Base-by-base conservation (phyloP, 2,888 invertebrate genomes). In the Julus scanicus region DNA sequence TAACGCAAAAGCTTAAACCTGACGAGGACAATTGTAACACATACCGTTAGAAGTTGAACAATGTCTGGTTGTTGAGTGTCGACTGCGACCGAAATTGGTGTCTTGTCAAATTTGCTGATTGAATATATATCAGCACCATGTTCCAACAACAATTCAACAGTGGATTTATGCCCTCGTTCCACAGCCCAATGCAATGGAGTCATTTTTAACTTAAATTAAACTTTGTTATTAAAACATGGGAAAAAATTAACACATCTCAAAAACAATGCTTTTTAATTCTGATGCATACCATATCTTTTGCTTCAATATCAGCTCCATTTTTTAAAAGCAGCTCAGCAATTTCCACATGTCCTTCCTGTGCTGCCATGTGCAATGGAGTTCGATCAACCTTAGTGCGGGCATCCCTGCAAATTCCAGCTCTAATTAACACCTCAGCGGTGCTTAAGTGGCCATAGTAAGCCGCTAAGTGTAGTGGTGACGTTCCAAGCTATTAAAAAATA, bases 171-270 rank as follows among this genome's bases (percentile, higher is more conserved):
- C 0, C 95, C 95, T 91, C 96, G 95, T 93, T 97, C 96, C 83
- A 96, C 96, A 8, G 98, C 97, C 98, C 98, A 98, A 93, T 98
- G 98, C 89, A 98, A 93, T 71, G 98, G 97, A 83, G 98, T 98
- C 98, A 97, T 97, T 91, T 94, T 94, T 29, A 97, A 92, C 96
- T 96, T 91, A 85, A 93, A 91, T 20, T 84, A 29, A 49, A 20
- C 3, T 40, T 29, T 40, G 20, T 20, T 48, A 71, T 57, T 17
- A 39, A 71, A n/a, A 57, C 17, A 39, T 37, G 37, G 29, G 17
- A 2, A 40, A 15, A 40, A 20, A 40, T 40, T 84, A 40, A n/a
- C 40, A n/a, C 15, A 40, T 40, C n/a, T 84, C 39, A 40, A 20
- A 40, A 53, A 17, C 15, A 20, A 71, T 44, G n/a, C 5, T 86